Conservation (phyloP, 2,888 invertebrate genomes). For the Nemapogon koenigi region DNA sequence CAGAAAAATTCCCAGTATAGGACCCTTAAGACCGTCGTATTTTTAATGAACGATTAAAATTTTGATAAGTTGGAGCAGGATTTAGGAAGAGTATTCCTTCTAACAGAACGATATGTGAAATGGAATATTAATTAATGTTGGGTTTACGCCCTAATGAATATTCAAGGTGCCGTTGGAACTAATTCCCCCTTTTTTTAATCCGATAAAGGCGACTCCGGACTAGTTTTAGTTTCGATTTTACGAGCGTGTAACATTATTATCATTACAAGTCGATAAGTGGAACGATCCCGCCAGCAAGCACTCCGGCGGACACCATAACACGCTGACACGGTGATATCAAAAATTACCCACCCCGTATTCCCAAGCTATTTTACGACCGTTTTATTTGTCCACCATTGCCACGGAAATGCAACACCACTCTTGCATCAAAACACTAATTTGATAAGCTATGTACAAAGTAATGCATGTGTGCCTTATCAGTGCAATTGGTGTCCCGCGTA, state of each 20-base stretch:
- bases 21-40: no score
- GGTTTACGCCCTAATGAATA: slow-evolving; percentile 43
- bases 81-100: no score
- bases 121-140: slow-evolving; percentile 34
- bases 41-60: no score
- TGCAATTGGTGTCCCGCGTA: no score
- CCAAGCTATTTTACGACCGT: slow-evolving; percentile 60
- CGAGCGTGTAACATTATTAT: slow-evolving; percentile 51
- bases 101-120: no score
- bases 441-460: no score
- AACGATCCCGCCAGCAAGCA: slow-evolving; percentile 21
- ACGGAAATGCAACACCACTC: slow-evolving; percentile 44
- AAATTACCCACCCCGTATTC: slow-evolving; percentile 46
- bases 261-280: slow-evolving; percentile 52
- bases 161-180: slow-evolving; percentile 32
- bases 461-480: no score
- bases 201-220: slow-evolving; percentile 14
- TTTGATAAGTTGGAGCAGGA: no score
- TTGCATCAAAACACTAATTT: no score
- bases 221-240: slow-evolving; percentile 45
- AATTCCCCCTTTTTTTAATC: slow-evolving; percentile 26
- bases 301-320: slow-evolving; percentile 42
- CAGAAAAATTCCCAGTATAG: no score
- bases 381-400: slow-evolving; percentile 53
- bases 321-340: slow-evolving; percentile 35